Base-by-base conservation (phyloP, 1,140 invertebrate genomes). In the Micrasema longulum region DNA sequence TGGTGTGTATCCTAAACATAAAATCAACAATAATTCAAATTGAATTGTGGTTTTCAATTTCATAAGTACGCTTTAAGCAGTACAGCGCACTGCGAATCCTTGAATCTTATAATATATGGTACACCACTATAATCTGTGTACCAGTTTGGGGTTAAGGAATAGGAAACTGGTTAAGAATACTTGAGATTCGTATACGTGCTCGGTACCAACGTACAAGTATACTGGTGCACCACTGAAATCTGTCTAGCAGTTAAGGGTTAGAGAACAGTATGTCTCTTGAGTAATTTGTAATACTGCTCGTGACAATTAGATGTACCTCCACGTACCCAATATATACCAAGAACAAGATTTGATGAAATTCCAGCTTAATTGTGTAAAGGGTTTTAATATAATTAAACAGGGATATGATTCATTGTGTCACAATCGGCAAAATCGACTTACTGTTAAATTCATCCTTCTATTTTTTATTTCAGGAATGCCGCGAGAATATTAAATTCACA, bases 311-410 rank as follows among this genome's bases (percentile, higher is more conserved):
- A 12, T 9, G 10, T 14, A 35, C n/a, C 23, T 22, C 7, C 26
- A 7, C 7, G 26, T 31, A 31, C 26, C 26, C 7, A 31, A 4
- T 31, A 22, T 35, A 38, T 38, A 11, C 35, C 4, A 16, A 7
- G 55, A 41, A 60, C 20, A 36, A 60, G 55, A 60, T 35, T 60
- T 38, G 36, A 43, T 60, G 35, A 60, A 60, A 60, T 60, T 60
- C 55, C 55, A 35, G 16, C 16, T 23, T 60, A 35, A 60, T 60
- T 60, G 55, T 41, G 36, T 60, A 60, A 60, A 41, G 55, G 55
- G 41, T 60, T 41, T 38, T 38, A 38, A 41, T 60, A 11, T 22
- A 41, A 60, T 60, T 60, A 38, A 7, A 7, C 2, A 31, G 26
- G 26, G n/a, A n/a, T 31, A 31, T 31, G 3, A 31, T 31, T 31